Evolutionary conservation across 1,140 invertebrate genomes (phyloP).

Genomic region (Sogatella furcifera): DNA sequence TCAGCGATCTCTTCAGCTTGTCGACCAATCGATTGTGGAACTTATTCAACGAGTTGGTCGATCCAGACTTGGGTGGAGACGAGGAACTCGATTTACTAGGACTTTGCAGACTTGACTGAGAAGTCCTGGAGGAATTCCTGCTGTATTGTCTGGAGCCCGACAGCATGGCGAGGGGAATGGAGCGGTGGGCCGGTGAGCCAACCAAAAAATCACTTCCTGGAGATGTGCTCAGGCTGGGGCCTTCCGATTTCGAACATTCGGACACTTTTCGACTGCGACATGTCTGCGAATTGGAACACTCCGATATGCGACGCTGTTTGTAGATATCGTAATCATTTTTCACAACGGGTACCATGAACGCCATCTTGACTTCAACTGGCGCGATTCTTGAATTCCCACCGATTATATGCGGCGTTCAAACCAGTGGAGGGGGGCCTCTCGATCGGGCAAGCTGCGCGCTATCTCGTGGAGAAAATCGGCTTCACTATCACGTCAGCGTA

Average conservation of each 20-base stretch:
- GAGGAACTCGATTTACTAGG: constrained; percentile 43
- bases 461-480: too few species aligned
- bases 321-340: constrained; percentile 90
- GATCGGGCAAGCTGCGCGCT: too few species aligned
- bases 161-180: constrained; percentile 44
- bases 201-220: constrained; percentile 51
- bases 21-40: constrained; percentile 76
- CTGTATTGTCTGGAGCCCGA: constrained; percentile 44
- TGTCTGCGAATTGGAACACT: constrained; percentile 53
- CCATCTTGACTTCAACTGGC: constrained; percentile 45
- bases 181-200: constrained; percentile 48
- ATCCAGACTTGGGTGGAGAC: constrained; percentile 45
- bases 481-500: too few species aligned
- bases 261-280: constrained; percentile 65
- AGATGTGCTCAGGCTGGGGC: constrained; percentile 56
- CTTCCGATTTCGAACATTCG: constrained; percentile 66
- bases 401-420: too few species aligned
- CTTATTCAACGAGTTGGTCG: constrained; percentile 58
- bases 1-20: constrained; percentile 65
- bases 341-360: constrained; percentile 88
- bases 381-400: too few species aligned
- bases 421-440: too few species aligned
- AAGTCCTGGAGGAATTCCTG: constrained; percentile 41
- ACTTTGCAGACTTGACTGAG: constrained; percentile 44
- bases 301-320: constrained; percentile 62